These are phyloP conservation scores for Mionectes olivaceus DNA, from an alignment of 2,797 vertebrate genomes.

Conservation along the genomic window DNA sequence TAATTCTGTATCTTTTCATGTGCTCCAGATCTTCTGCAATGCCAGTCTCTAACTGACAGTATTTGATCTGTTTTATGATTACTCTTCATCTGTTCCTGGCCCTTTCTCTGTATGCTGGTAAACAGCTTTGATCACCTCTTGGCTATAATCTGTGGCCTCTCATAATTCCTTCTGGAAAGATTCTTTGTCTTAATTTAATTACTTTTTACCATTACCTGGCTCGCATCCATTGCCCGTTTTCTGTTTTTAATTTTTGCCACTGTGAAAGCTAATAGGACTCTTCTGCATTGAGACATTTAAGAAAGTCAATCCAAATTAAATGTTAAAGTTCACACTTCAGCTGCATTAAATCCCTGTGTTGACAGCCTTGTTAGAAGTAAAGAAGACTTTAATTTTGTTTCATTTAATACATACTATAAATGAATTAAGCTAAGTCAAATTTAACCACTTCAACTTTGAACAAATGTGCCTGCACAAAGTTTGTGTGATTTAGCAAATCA, in stretches of 20 bases:
- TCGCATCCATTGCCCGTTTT: constrained; percentile 37
- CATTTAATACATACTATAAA: constrained; percentile 37
- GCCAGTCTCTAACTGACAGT: constrained; percentile 34
- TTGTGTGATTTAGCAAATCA: neutral
- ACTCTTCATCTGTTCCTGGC: constrained; percentile 62
- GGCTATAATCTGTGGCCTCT: constrained; percentile 43
- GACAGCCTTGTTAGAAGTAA: constrained; percentile 39
- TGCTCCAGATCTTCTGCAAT: constrained; percentile 27
- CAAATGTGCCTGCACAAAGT: neutral
- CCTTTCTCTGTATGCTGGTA: constrained; percentile 4
- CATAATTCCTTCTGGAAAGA: constrained; percentile 62
- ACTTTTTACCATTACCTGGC: constrained; percentile 55
- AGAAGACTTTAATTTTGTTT: constrained; percentile 38
- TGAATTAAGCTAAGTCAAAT: constrained; percentile 45
- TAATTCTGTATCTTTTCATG: constrained; percentile 1
- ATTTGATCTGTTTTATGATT: constrained; percentile 61
- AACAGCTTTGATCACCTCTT: constrained; percentile 44
- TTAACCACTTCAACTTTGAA: constrained; percentile 35
- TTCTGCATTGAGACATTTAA: constrained; percentile 33
- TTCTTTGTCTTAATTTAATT: constrained; percentile 66
- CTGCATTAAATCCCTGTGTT: constrained; percentile 39
- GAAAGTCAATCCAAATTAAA: constrained; percentile 66
- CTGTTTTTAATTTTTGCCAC: constrained; percentile 57
- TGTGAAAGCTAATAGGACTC: constrained; percentile 27
- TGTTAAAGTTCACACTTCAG: constrained; percentile 50